phyloP scores from a whole-genome alignment of 2,888 invertebrate species.

The Boloria selene region DNA sequence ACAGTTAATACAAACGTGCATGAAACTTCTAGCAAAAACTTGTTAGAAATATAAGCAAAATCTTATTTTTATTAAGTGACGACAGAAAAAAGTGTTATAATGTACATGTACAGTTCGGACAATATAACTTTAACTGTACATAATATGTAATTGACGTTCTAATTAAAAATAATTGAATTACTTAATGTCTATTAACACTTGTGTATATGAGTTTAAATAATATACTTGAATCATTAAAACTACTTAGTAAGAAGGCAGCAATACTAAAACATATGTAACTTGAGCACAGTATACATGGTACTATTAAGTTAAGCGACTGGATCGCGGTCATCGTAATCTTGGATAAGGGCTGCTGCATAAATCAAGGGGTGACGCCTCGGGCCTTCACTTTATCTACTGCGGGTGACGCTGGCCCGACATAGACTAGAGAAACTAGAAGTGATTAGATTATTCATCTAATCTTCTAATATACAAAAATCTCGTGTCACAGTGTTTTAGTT shows the following conservation, averaged over 20 bases:
- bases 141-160: no score
- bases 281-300: conserved; percentile 46
- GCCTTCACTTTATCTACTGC: conserved; percentile 81
- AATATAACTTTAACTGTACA: no score
- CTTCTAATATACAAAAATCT: no score
- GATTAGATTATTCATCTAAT: neutral
- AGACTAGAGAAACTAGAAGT: conserved; percentile 47
- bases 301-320: conserved; percentile 78
- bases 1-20: no score
- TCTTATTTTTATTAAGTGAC: no score
- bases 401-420: conserved; percentile 66
- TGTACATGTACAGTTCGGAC: no score
- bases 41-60: no score
- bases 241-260: conserved; percentile 9
- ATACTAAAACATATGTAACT: conserved; percentile 27
- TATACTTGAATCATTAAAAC: neutral
- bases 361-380: conserved; percentile 78
- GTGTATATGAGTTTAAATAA: neutral
- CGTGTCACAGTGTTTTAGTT: no score
- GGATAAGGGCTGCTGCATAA: conserved; percentile 80
- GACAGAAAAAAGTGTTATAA: no score
- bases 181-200: neutral
- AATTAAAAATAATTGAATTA: neutral
- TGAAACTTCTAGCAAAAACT: no score
- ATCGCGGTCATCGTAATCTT: conserved; percentile 82